Base-by-base conservation (phyloP, 2,888 invertebrate species). In the Agrotis segetum region DNA sequence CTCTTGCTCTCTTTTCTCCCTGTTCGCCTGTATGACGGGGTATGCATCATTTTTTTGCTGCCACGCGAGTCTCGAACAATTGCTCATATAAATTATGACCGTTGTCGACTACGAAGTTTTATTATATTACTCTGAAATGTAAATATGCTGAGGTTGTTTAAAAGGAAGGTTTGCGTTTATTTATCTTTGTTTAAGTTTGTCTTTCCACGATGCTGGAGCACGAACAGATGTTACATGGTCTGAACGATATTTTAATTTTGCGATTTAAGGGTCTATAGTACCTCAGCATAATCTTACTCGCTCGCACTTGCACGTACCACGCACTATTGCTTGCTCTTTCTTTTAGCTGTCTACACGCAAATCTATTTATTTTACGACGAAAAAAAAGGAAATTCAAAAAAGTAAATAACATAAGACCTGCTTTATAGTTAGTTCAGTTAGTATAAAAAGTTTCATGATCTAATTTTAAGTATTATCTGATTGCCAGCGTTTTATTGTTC, bases 21-120 rank as follows among this genome's bases (percentile, higher is more conserved):
- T 21, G n/a, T 70, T 44, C 50, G 17, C 50, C 34, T 50, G 16
- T 59, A 46, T 62, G 62, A 17, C 46, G 34, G 53, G 29, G 56
- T 67, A 80, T 74, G 44, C 47, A 65, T 69, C 46, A 47, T 44
- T n/a, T 71, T 72, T 81, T 69, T 61, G 16, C 58, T 19, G 47
- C n/a, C 52, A 60, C 47, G 24, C 63, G 59, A 34, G 16, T 56
- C 61, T 61, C 64, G 56, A 61, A 66, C 55, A 69, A 80, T 67
- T 29, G 50, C 67, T 77, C 68, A 73, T 71, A 71, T 69, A 73
- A 69, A 67, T 77, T 83, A 67, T 66, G 66, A 21, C 60, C 21
- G 46, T 19, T 50, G 46, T 47, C 29, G 19, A 59, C 46, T 34
- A 21, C 29, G 29, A 52, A 53, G 47, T 65, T 65, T 71, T 66